A percentile compares a stretch with the other conserved stretches of the same genome.
These are phyloP conservation scores for Paragorgia papillata DNA, from an alignment of 92 coral and sea anemone species.

Conservation along the genomic window DNA sequence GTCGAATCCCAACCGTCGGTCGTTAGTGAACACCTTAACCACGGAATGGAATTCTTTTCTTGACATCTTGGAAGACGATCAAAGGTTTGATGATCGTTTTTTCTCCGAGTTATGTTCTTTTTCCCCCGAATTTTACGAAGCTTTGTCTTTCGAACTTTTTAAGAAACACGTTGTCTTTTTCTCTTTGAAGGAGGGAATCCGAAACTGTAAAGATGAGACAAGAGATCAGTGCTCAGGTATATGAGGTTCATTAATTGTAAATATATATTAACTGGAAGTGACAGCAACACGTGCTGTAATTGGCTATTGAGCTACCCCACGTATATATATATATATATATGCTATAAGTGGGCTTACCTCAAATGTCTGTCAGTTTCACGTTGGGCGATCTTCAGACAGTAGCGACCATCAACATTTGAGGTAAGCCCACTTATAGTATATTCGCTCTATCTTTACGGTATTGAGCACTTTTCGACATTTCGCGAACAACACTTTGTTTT, in stretches of 20 bases:
- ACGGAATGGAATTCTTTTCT: constrained; percentile 35
- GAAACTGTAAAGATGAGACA: constrained; percentile 37
- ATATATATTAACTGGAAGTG: neutral
- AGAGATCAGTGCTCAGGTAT: constrained; percentile 36
- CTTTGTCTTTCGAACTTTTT: neutral
- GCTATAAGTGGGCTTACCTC: no score
- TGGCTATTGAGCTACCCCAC: no score
- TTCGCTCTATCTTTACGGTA: no score
- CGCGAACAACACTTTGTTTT: no score
- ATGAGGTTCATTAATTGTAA: neutral
- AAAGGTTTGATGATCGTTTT: constrained; percentile 3
- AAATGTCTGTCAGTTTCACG: no score
- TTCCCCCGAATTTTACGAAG: neutral
- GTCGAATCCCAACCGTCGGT: constrained; percentile 25
- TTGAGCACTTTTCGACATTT: no score
- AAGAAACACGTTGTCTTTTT: neutral
- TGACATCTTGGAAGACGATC: constrained; percentile 32
- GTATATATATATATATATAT: no score
- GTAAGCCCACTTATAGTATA: no score
- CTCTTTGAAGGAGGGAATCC: constrained; percentile 25
- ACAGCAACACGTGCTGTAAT: neutral
- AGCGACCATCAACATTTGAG: no score
- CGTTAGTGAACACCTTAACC: constrained; percentile 32
- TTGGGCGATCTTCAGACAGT: no score
- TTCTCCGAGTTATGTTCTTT: neutral